Conservation (phyloP, 2,113 vertebrate genomes). For the Myotis brandtii region DNA sequence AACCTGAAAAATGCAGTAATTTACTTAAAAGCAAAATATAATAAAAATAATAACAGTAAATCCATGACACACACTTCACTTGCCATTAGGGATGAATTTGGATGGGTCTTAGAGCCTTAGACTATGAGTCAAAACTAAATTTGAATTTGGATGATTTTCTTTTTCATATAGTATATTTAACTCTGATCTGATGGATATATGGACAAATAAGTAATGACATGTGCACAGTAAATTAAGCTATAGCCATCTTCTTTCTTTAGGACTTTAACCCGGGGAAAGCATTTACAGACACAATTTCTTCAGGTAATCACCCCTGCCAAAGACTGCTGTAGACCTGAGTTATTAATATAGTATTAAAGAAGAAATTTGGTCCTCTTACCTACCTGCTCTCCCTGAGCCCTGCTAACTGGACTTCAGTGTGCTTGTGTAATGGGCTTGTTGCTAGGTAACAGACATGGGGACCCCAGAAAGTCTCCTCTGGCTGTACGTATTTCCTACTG, state of each 20-base stretch:
- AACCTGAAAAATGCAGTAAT: constrained; percentile 53
- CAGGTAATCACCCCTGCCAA: neutral
- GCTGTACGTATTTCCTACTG: constrained; percentile 74
- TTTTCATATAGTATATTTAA: constrained; percentile 47
- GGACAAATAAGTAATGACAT: constrained; percentile 35
- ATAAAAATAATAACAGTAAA: constrained; percentile 69
- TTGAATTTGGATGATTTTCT: constrained; percentile 45
- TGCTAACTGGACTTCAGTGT: constrained; percentile 82
- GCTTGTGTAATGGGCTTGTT: constrained; percentile 84
- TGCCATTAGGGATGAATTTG: constrained; percentile 45
- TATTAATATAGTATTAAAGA: constrained; percentile 71
- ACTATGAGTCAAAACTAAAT: constrained; percentile 67
- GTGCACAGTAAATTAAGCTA: constrained; percentile 54
- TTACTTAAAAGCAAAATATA: constrained; percentile 72
- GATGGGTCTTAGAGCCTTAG: neutral
- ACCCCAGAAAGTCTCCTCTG: constrained; percentile 82
- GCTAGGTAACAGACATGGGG: constrained; percentile 86
- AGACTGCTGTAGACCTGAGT: constrained; percentile 53
- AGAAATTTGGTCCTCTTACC: constrained; percentile 74
- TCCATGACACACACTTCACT: constrained; percentile 58
- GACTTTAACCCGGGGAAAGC: neutral
- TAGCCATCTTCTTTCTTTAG: constrained; percentile 49
- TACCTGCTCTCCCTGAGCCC: constrained; percentile 71
- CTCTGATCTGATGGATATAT: constrained; percentile 47
- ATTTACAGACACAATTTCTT: constrained; percentile 55